Base-by-base conservation (phyloP, 1,140 invertebrate species). In the Aphidius gifuensis region DNA sequence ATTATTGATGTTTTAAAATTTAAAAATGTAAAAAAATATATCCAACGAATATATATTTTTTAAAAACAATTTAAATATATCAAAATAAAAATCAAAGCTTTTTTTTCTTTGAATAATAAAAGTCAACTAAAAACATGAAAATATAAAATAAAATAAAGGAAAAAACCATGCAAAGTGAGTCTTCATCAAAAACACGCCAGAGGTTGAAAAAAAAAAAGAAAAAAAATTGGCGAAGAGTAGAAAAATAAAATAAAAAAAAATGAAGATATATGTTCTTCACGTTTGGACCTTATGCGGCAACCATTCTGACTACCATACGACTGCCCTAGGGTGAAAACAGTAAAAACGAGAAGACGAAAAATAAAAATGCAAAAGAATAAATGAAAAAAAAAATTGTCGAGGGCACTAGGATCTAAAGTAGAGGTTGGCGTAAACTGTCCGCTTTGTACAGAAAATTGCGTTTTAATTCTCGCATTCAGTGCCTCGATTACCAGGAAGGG, bases 401-500 rank as follows among this genome's bases (percentile, higher is more conserved):
- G 51, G 50, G 39, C 39, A 42, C 38, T 54, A 40, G 7, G 43
- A 60, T 58, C 58, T 57, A 58, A 60, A 60, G 48, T 43, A 44
- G 69, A 70, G 70, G 64, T 70, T 67, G 67, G 74, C 75, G 75
- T 77, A 79, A 80, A 80, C 79, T 78, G 74, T 77, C 75, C 71
- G 72, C 78, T 80, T 80, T 80, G 78, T 79, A 70, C 65, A 70
- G 73, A 69, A 78, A 80, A 80, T 80, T 80, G 79, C 79, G 78
- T 80, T 80, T 80, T 80, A 80, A 80, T 80, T 80, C 77, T 67
- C 69, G 75, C 74, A 78, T 80, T 80, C 76, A 78, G 69, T 64
- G 66, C 60, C 62, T 58, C 58, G 40, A 66, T 58, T 64, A 58
- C 61, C 39, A 60, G 58, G 39, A 16, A 46, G 43, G 44, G 39